Evolutionary conservation across 2,797 vertebrate genomes (phyloP).

Genomic region (Triplophysa bombifrons): DNA sequence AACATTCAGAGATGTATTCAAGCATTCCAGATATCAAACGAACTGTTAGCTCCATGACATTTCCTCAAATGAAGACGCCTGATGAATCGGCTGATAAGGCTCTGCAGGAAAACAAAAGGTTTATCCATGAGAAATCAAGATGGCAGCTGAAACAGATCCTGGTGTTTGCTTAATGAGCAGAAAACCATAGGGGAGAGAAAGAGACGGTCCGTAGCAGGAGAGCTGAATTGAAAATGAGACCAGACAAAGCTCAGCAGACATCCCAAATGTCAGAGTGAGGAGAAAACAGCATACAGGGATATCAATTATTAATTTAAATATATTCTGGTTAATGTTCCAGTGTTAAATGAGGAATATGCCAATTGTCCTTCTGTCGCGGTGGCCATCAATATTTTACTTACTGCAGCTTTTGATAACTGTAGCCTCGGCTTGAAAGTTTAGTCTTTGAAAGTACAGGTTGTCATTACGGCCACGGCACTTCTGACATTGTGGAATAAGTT

Average conservation of each 20-base stretch:
- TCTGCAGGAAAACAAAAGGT: constrained; percentile 57
- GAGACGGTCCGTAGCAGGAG: constrained; percentile 35
- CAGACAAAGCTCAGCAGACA: constrained; percentile 45
- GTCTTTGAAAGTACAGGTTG: background rate
- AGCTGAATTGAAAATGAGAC: constrained; percentile 51
- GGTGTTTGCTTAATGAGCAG: constrained; percentile 58
- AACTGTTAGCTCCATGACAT: constrained; percentile 48
- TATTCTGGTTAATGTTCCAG: constrained; percentile 10
- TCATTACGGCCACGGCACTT: background rate
- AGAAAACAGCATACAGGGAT: constrained; percentile 25
- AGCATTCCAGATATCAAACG: constrained; percentile 29
- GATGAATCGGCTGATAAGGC: constrained; percentile 54
- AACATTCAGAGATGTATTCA: constrained; percentile 5
- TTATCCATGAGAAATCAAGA: constrained; percentile 59
- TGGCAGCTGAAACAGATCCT: constrained; percentile 53
- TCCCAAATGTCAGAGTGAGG: constrained; percentile 35
- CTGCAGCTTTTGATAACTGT: background rate
- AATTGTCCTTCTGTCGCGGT: constrained; percentile 4
- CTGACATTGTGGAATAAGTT: background rate
- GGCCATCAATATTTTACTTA: constrained; percentile 26
- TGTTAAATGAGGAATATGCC: constrained; percentile 2
- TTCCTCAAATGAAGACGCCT: constrained; percentile 56
- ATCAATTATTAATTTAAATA: constrained; percentile 25
- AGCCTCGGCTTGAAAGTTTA: background rate
- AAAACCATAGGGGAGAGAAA: constrained; percentile 47